Percentiles rank a stretch among this genome's conserved stretches.
Evolutionary conservation across 1,140 invertebrate genomes (phyloP).

Genomic region (Drosophila paulistorum): DNA sequence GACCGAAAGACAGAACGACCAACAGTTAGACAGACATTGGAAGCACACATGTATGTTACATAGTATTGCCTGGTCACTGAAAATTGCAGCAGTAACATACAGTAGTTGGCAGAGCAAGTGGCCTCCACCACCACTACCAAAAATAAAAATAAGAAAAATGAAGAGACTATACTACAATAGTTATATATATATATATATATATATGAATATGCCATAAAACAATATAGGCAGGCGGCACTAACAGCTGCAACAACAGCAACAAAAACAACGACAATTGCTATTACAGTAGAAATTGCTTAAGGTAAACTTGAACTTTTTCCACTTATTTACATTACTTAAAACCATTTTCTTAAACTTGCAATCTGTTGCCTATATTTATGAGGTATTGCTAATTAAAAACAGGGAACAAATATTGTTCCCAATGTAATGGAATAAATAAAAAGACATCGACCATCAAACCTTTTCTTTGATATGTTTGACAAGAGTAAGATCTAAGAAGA

Average conservation of each 20-base stretch:
- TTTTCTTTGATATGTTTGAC: too few relatives aligned
- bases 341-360: too few relatives aligned
- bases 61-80: conserved; percentile 67
- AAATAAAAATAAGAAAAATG: conserved; percentile 40
- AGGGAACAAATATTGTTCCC: too few relatives aligned
- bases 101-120: conserved; percentile 7
- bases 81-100: conserved; percentile 57
- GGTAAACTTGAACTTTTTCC: neutral
- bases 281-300: conserved; percentile 50
- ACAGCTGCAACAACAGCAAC: conserved; percentile 40
- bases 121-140: conserved; percentile 19
- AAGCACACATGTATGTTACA: conserved; percentile 26
- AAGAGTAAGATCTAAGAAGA: too few relatives aligned
- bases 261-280: conserved; percentile 44
- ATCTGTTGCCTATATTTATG: too few relatives aligned
- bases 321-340: too few relatives aligned
- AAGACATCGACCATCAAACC: too few relatives aligned
- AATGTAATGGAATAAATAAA: too few relatives aligned
- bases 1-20: conserved; percentile 49
- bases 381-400: too few relatives aligned
- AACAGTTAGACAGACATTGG: conserved; percentile 43
- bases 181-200: conserved; percentile 14
- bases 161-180: conserved; percentile 23
- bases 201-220: conserved; percentile 81
- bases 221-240: conserved; percentile 67